These are phyloP conservation scores for Brachyopa scutellaris DNA, from an alignment of 2,888 invertebrate genomes.

Conservation along the genomic window DNA sequence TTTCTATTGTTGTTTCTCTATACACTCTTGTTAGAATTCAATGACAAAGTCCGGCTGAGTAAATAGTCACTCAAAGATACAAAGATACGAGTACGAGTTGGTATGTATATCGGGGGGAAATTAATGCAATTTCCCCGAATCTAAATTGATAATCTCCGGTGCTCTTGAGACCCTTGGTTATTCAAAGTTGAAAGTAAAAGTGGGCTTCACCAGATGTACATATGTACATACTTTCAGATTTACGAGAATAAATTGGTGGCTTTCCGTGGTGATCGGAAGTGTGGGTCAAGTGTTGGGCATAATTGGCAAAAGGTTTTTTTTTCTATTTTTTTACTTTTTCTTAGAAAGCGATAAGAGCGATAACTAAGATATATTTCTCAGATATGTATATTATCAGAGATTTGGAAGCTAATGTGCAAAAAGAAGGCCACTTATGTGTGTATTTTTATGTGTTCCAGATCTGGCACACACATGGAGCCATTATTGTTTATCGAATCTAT, in stretches of 20 bases:
- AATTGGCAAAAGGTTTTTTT: conserved; percentile 9
- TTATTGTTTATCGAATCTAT: too few relatives aligned
- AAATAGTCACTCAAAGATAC: conserved; percentile 2
- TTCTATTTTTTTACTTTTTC: background rate
- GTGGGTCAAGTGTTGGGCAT: conserved; percentile 25
- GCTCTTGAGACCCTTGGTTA: conserved; percentile 23
- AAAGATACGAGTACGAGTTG: background rate
- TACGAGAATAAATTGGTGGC: conserved; percentile 9
- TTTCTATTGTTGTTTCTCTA: conserved; percentile 1
- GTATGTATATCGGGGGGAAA: too few relatives aligned
- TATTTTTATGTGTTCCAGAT: background rate
- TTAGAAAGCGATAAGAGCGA: background rate
- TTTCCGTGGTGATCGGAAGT: conserved; percentile 14
- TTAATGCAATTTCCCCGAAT: conserved; percentile 40
- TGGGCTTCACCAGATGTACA: conserved; percentile 2
- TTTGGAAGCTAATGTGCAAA: conserved; percentile 17
- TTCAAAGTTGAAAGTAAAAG: conserved; percentile 58
- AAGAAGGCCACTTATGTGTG: conserved; percentile 5
- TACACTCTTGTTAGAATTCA: background rate
- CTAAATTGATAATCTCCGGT: conserved; percentile 38
- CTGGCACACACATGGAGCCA: conserved; percentile 5
- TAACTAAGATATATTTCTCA: too few relatives aligned
- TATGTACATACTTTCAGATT: conserved; percentile 50
- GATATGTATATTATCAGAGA: conserved; percentile 9
- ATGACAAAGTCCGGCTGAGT: conserved; percentile 30